phyloP scores from a whole-genome alignment of 2,797 vertebrate species.

The Chelon labrosus region DNA sequence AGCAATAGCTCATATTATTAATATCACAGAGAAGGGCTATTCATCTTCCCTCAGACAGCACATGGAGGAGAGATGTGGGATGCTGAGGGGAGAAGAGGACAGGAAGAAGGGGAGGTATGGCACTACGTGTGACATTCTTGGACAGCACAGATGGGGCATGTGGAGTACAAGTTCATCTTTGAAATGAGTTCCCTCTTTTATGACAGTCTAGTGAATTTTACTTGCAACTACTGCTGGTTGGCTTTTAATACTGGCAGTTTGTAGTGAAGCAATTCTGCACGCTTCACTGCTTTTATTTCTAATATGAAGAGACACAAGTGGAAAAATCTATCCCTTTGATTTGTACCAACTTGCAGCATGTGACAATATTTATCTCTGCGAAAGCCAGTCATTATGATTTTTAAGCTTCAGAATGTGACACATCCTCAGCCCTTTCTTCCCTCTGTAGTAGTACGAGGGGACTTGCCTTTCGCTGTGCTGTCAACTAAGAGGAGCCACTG shows the following conservation, averaged over 20 bases:
- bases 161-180: conserved; percentile 68
- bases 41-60: conserved; percentile 80
- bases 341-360: conserved; percentile 40
- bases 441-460: background rate
- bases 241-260: conserved; percentile 55
- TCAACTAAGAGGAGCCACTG: conserved; percentile 48
- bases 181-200: conserved; percentile 68
- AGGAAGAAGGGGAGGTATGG: conserved; percentile 40
- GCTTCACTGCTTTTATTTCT: conserved; percentile 53
- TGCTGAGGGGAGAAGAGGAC: conserved; percentile 45
- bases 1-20: conserved; percentile 84
- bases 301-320: conserved; percentile 60
- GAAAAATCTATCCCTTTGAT: conserved; percentile 40
- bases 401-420: conserved; percentile 40
- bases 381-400: conserved; percentile 52
- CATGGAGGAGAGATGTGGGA: conserved; percentile 60
- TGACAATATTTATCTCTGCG: conserved; percentile 58
- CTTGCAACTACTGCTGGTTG: conserved; percentile 50
- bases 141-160: conserved; percentile 70
- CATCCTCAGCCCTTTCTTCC: conserved; percentile 23
- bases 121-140: conserved; percentile 61
- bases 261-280: conserved; percentile 56
- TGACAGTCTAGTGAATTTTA: conserved; percentile 67
- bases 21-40: conserved; percentile 80
- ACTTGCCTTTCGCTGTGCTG: conserved; percentile 37